Evolutionary conservation across 2,113 vertebrate species (phyloP), one percentile per base, ranked within the genome.

Genomic region (Ochotona curzoniae): DNA sequence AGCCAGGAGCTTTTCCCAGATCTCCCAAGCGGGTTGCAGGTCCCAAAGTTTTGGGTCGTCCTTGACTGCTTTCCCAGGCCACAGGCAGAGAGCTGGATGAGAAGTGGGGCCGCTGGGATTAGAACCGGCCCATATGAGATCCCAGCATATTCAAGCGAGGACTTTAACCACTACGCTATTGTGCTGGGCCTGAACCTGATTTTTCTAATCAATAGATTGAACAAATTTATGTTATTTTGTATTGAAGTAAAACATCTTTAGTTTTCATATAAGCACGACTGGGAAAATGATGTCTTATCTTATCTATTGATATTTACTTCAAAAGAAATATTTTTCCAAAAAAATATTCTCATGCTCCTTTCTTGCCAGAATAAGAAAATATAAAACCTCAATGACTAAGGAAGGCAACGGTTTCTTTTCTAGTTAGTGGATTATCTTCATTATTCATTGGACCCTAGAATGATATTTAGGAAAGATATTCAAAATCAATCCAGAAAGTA

Each of bases 401-500:
- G 2, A 32, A n/a, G 30, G 18, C 2, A 75, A 0, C 6, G 8
- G 15, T 87, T 71, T 49, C 2, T 87, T 61, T n/a, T 28, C 1
- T 76, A 3, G 3, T 63, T 89, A 93, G n/a, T 79, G 51, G 71
- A 93, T 96, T 28, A 90, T 0, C 0, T 66, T 12, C 38, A 4
- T 78, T 82, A 88, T 14, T 3, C 93, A 78, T 30, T 91, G 63
- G 84, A 95, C 95, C 35, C 44, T 25, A 30, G 64, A 94, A 57
- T 71, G 4, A 94, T 94, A 66, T 79, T 5, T 90, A 93, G 69
- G 90, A 96, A 60, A 5, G 61, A 91, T 89, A 73, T 4, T 93
- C 71, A 47, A 90, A 96, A 78, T 69, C 84, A 84, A 15, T 54
- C 91, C 35, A 80, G 81, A 90, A 93, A 82, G 7, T 76, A 90